Evolutionary conservation across 2,888 invertebrate genomes (phyloP).

Genomic region (Oligia strigilis): DNA sequence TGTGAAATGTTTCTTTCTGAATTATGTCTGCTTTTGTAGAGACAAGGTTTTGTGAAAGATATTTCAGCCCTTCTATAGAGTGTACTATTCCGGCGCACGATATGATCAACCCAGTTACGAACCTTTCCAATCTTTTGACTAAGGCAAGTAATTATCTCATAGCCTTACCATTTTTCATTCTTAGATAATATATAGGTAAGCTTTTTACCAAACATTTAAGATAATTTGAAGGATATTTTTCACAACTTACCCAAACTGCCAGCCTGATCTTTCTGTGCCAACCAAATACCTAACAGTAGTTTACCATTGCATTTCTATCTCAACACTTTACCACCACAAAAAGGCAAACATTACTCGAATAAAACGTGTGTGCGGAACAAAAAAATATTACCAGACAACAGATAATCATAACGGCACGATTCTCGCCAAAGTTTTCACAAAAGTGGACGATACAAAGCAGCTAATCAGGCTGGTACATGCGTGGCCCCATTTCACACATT

Average conservation of each 20-base stretch:
- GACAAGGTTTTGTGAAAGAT: too few relatives aligned
- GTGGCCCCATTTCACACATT: constrained; percentile 89
- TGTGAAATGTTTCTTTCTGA: constrained; percentile 21
- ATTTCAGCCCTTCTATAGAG: too few relatives aligned
- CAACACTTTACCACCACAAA: constrained; percentile 33
- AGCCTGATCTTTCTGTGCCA: too few relatives aligned
- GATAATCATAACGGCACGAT: constrained; percentile 74
- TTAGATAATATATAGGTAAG: too few relatives aligned
- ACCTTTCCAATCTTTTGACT: too few relatives aligned
- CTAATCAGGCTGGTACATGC: constrained; percentile 88
- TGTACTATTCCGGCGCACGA: not conserved
- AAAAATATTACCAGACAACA: constrained; percentile 57
- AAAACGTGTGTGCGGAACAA: constrained; percentile 59
- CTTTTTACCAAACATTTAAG: not conserved
- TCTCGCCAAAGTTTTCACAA: constrained; percentile 76
- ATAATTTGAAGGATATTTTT: not conserved
- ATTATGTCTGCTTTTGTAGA: constrained; percentile 2
- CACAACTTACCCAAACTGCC: not conserved
- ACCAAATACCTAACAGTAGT: not conserved
- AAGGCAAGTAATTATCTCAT: not conserved
- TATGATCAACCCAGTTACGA: too few relatives aligned
- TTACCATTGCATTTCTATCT: not conserved
- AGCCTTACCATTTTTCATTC: not conserved
- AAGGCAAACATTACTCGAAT: constrained; percentile 53
- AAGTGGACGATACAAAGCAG: constrained; percentile 84